A percentile compares a stretch with the other conserved stretches of the same genome.
phyloP scores from a whole-genome alignment of 2,113 vertebrate species.

The Gadus macrocephalus region DNA sequence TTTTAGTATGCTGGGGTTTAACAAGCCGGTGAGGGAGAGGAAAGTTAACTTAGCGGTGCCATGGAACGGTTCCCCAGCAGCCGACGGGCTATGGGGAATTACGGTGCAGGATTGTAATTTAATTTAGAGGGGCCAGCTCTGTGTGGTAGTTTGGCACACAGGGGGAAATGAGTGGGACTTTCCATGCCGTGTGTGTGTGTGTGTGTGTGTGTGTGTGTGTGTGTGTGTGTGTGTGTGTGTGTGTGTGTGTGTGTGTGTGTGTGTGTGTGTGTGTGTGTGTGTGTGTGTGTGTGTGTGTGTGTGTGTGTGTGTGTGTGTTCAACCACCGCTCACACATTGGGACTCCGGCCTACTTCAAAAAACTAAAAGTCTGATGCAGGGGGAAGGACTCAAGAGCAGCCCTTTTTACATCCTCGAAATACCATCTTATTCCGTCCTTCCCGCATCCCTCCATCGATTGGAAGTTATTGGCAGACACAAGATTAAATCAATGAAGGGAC shows the following conservation, averaged over 20 bases:
- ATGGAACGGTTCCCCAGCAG: conserved; percentile 40
- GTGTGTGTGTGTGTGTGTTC: conserved; percentile 31
- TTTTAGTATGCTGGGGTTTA: conserved; percentile 11
- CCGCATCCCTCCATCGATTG: conserved; percentile 3
- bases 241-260: too few relatives aligned
- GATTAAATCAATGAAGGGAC: too few relatives aligned
- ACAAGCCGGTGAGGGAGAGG: conserved; percentile 23
- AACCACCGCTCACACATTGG: conserved; percentile 25
- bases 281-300: too few relatives aligned
- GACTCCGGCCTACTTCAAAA: conserved; percentile 52
- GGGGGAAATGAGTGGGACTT: conserved; percentile 46
- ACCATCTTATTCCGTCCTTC: conserved; percentile 2
- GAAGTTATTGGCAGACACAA: too few relatives aligned
- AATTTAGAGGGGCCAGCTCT: conserved; percentile 49
- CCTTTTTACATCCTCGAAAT: conserved; percentile 15
- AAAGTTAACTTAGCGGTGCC: conserved; percentile 44
- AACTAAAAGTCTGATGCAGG: conserved; percentile 23
- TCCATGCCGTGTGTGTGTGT: conserved; percentile 29
- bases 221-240: conserved; percentile 18
- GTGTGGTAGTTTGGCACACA: conserved; percentile 1
- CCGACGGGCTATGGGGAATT: conserved; percentile 50
- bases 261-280: too few relatives aligned
- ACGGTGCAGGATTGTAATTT: conserved; percentile 41
- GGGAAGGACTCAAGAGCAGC: conserved; percentile 12
- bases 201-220: too few relatives aligned